These are phyloP conservation scores for Carlito syrichta DNA, from an alignment of 2,113 vertebrate genomes.

Conservation along the genomic window DNA sequence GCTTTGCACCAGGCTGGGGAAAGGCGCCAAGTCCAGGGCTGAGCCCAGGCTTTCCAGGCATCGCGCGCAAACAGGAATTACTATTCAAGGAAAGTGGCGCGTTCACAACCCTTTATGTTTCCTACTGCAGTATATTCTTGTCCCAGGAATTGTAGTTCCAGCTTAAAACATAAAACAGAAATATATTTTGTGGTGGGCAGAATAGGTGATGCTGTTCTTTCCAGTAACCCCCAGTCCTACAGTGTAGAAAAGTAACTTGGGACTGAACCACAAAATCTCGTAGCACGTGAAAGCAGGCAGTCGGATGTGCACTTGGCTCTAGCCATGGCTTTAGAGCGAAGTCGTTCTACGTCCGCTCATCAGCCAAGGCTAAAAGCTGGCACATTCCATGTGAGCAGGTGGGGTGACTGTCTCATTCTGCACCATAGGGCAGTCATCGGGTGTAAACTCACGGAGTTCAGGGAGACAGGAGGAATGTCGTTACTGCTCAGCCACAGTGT, in stretches of 20 bases:
- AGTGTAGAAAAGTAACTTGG: not conserved
- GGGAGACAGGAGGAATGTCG: no score
- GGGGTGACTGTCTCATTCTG: not conserved
- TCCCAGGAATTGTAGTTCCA: no score
- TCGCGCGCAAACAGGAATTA: fast-evolving
- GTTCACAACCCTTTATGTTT: not conserved
- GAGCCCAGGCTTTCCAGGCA: not conserved
- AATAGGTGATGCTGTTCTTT: not conserved
- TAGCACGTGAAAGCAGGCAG: not conserved
- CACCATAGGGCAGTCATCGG: not conserved
- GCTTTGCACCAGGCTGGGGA: fast-evolving
- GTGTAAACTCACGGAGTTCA: not conserved
- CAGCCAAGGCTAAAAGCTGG: not conserved
- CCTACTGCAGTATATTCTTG: fast-evolving
- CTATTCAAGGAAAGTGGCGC: fast-evolving
- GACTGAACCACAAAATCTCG: no score
- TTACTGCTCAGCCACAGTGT: not conserved
- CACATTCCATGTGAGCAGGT: fast-evolving
- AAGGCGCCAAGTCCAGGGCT: not conserved
- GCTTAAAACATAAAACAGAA: not conserved
- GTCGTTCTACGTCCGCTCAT: not conserved
- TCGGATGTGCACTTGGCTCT: not conserved
- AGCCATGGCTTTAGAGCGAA: not conserved
- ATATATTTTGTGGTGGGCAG: not conserved
- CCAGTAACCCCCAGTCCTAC: not conserved